A percentile compares a stretch with the other conserved stretches of the same genome.
Evolutionary conservation across 2,797 vertebrate genomes (phyloP).

Genomic region (Acanthis flammea): DNA sequence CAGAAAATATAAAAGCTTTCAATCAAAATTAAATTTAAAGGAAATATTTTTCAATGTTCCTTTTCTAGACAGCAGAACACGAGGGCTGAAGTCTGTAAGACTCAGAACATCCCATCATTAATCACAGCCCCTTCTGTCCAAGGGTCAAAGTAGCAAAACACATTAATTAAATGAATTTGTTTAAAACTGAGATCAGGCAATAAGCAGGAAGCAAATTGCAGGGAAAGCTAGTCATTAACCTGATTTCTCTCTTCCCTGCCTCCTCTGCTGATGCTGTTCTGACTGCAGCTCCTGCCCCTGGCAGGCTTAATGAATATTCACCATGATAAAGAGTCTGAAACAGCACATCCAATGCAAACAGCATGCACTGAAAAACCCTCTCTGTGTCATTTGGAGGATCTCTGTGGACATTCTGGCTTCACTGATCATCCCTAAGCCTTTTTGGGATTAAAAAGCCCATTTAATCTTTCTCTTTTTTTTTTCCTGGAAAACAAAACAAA

Average conservation of each 20-base stretch:
- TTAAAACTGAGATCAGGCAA: constrained; percentile 43
- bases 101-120: neutral
- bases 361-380: neutral
- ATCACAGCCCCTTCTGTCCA: neutral
- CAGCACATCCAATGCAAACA: constrained; percentile 20
- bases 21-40: constrained; percentile 10
- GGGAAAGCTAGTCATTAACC: constrained; percentile 61
- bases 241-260: constrained; percentile 51
- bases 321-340: constrained; percentile 25
- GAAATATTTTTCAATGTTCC: neutral
- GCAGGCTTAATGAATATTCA: constrained; percentile 54
- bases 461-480: neutral
- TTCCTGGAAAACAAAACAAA: neutral
- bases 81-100: neutral
- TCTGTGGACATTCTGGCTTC: neutral
- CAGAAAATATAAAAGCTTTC: constrained; percentile 49
- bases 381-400: neutral
- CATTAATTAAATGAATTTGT: constrained; percentile 69
- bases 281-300: constrained; percentile 43
- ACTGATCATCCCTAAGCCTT: constrained; percentile 48
- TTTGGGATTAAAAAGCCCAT: constrained; percentile 53
- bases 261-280: constrained; percentile 1
- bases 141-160: constrained; percentile 45
- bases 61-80: neutral
- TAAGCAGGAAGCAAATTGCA: constrained; percentile 44